These are phyloP conservation scores for Tenthredo notha DNA, from an alignment of 2,888 invertebrate genomes.

Conservation along the genomic window DNA sequence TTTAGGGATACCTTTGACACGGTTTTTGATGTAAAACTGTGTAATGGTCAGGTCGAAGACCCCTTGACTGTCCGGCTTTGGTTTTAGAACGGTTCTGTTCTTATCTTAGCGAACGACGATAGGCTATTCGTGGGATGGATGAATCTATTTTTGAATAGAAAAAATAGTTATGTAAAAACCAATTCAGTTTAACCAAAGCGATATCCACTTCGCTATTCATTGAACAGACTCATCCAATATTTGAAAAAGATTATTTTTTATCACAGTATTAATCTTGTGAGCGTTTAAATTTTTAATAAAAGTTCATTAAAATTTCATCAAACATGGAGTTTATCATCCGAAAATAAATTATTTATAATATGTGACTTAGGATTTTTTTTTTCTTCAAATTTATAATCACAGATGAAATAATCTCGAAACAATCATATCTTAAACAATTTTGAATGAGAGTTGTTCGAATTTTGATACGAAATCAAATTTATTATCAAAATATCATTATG, in stretches of 20 bases:
- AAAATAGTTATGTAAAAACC: slow-evolving; percentile 3
- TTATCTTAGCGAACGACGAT: not conserved
- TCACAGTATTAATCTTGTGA: not conserved
- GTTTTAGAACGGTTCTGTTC: slow-evolving; percentile 3
- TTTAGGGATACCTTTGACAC: not conserved
- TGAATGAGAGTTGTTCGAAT: not conserved
- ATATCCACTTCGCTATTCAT: not conserved
- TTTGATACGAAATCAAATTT: not conserved
- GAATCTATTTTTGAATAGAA: not conserved
- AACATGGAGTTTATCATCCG: not conserved
- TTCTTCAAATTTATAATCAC: no score
- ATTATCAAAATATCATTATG: not conserved
- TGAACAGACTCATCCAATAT: not conserved
- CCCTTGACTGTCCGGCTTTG: not conserved
- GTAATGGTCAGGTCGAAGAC: not conserved
- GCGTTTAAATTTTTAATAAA: not conserved
- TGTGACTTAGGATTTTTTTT: not conserved
- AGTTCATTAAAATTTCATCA: not conserved
- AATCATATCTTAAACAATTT: no score
- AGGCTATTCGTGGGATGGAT: not conserved
- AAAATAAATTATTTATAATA: not conserved
- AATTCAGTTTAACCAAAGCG: not conserved
- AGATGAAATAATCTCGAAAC: no score
- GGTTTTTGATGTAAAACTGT: not conserved
- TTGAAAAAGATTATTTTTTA: not conserved